Conservation (phyloP, 2,888 invertebrate genomes). For the Limulus polyphemus region DNA sequence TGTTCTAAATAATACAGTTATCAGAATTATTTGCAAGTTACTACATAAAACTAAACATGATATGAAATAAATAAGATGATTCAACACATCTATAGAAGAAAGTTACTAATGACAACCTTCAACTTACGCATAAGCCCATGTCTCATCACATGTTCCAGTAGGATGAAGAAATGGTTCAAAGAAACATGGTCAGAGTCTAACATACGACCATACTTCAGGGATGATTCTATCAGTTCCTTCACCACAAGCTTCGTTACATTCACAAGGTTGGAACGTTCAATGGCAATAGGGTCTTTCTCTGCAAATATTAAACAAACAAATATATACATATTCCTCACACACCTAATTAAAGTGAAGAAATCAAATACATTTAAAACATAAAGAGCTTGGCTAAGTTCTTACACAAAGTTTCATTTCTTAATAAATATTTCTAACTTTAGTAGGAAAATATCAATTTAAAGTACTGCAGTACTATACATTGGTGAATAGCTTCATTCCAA, state of each 20-base stretch:
- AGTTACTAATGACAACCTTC: constrained; percentile 9
- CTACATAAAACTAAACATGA: too few relatives aligned
- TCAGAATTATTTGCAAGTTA: neutral
- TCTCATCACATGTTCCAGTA: constrained; percentile 88
- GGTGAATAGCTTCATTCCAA: too few relatives aligned
- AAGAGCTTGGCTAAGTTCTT: too few relatives aligned
- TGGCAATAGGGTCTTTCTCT: constrained; percentile 22
- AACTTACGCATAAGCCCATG: constrained; percentile 79
- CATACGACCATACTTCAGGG: constrained; percentile 83
- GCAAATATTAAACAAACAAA: constrained; percentile 1
- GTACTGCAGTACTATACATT: too few relatives aligned
- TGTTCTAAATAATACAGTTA: neutral
- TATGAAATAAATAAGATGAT: too few relatives aligned
- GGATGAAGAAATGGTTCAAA: constrained; percentile 93
- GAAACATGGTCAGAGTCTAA: constrained; percentile 87
- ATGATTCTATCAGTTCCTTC: constrained; percentile 90
- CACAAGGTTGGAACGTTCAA: constrained; percentile 87
- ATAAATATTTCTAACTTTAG: too few relatives aligned
- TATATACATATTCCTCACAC: too few relatives aligned
- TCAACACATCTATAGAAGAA: neutral
- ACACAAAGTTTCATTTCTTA: too few relatives aligned
- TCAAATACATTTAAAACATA: too few relatives aligned
- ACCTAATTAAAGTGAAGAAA: too few relatives aligned
- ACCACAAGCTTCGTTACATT: constrained; percentile 93
- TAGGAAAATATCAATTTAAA: too few relatives aligned